Evolutionary conservation across 1,140 invertebrate genomes (phyloP).

Genomic region (Drosophila kanapiae): DNA sequence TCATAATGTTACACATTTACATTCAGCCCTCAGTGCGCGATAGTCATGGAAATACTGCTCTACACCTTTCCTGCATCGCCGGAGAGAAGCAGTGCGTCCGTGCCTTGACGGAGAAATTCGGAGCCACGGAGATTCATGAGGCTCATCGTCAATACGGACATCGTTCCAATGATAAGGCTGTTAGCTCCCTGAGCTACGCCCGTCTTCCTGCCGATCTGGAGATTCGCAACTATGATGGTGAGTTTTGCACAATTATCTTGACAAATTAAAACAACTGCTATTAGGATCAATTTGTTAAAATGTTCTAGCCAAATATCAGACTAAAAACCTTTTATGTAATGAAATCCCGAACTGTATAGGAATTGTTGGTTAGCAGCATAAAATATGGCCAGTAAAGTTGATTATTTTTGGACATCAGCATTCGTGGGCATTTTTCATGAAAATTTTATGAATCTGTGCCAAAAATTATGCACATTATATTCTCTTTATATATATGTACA

Average conservation of each 20-base stretch:
- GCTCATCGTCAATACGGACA: slow-evolving; percentile 84
- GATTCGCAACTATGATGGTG: slow-evolving; percentile 92
- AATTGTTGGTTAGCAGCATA: slow-evolving; percentile 3
- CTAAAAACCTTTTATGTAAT: background rate
- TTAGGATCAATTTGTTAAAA: too few species aligned
- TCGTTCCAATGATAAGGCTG: slow-evolving; percentile 73
- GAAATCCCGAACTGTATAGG: background rate
- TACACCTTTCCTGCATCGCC: slow-evolving; percentile 89
- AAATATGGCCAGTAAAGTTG: background rate
- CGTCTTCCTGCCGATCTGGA: slow-evolving; percentile 88
- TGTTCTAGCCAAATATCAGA: too few species aligned
- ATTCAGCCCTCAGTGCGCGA: slow-evolving; percentile 86
- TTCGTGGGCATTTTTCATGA: slow-evolving; percentile 28
- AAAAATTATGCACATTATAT: slow-evolving; percentile 52
- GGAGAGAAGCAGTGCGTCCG: slow-evolving; percentile 88
- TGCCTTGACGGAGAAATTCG: slow-evolving; percentile 88
- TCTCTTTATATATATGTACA: slow-evolving; percentile 2
- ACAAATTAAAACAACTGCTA: too few species aligned
- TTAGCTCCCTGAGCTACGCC: slow-evolving; percentile 83
- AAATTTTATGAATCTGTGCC: slow-evolving; percentile 35
- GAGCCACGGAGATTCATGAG: slow-evolving; percentile 86
- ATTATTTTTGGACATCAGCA: slow-evolving; percentile 24
- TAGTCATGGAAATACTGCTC: slow-evolving; percentile 89
- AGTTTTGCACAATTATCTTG: slow-evolving; percentile 59
- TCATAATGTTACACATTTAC: slow-evolving; percentile 1